Conservation (phyloP, 2,888 invertebrate species). For the Spilarctia lutea region DNA sequence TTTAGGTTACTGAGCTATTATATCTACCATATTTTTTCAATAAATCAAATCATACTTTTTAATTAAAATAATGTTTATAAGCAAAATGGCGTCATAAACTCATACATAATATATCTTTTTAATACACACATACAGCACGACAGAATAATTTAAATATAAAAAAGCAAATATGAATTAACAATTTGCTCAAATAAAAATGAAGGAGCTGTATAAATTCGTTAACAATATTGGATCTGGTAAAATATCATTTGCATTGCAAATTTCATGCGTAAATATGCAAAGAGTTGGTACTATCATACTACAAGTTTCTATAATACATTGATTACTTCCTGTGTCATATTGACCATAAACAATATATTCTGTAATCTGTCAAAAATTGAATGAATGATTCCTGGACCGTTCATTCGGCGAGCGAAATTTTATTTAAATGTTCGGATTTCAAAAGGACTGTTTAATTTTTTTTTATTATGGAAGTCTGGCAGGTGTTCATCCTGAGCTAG, state of each 20-base stretch:
- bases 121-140: neutral
- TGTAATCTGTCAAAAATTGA: neutral
- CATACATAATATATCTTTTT: neutral
- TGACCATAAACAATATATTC: neutral
- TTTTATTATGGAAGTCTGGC: too few species aligned
- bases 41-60: neutral
- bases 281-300: conserved; percentile 8
- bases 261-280: conserved; percentile 17
- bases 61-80: conserved; percentile 44
- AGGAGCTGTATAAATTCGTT: conserved; percentile 15
- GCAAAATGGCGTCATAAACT: conserved; percentile 26
- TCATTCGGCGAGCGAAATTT: neutral
- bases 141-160: conserved; percentile 9
- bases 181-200: conserved; percentile 24
- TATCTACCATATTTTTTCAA: neutral
- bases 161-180: neutral
- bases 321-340: neutral
- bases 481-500: neutral
- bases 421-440: neutral
- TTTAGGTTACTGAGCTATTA: neutral
- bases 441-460: neutral
- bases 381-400: neutral
- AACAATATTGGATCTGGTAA: conserved; percentile 23
- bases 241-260: conserved; percentile 43
- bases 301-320: conserved; percentile 16